Evolutionary conservation across 2,888 invertebrate species (phyloP), one percentile per base, ranked within the genome.

Genomic region (Meliscaeva auricollis): DNA sequence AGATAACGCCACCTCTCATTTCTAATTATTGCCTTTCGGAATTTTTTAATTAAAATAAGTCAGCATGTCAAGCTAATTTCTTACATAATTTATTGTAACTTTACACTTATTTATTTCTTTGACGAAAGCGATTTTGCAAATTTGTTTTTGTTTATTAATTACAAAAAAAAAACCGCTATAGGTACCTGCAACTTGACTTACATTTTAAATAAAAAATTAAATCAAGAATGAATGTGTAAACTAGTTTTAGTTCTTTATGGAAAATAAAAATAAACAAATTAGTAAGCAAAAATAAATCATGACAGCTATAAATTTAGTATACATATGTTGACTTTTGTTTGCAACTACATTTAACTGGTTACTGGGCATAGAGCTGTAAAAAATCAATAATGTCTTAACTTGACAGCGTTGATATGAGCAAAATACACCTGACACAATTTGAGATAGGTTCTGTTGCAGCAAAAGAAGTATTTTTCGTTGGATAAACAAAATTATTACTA

Each of bases 1-100:
- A 58, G 13, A 38, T 58, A 20, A 58, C 35, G 6, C 6, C 11
- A 35, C 13, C 6, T 13, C 9, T 35, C 17, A 11, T 20, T 6
- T 58, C 26, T 20, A 26, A 26, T 26, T 26, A 26, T 26, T 26
- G 26, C 4, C 26, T 26, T 3, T 26, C n/a, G 35, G 56, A 38
- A 35, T 50, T 58, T 58, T 32, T 22, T 35, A 58, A 58, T 52
- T 52, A 58, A 58, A 35, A 58, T 58, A 35, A 20, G 35, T 58
- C 26, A 4, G 17, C 56, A 56, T 56, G 56, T 58, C 35, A 20
- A 58, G 2, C 13, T 58, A 13, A 35, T 35, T 58, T 56, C 26
- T 20, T 58, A 17, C 56, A 38, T 58, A 20, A 56, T 35, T 58
- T 20, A 58, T 1, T 7, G 13, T 38, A 13, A 9, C 2, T 58